Conservation (phyloP, 2,797 vertebrate genomes). For the Tokudaia tokunoshimensis region DNA sequence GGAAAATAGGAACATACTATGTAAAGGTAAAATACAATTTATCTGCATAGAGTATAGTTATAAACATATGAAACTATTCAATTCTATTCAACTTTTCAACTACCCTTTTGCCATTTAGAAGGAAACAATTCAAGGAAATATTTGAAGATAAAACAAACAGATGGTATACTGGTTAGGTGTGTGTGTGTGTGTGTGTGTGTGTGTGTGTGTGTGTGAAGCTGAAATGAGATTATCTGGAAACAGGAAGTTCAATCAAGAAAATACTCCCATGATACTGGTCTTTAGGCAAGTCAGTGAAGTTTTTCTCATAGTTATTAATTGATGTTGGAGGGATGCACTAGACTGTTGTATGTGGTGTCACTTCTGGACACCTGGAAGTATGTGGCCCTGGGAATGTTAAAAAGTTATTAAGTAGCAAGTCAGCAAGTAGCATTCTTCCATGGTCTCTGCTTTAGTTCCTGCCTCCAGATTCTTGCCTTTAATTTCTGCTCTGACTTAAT, state of each 20-base stretch:
- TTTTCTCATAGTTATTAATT: background rate
- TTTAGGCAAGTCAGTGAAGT: background rate
- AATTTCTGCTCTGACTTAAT: background rate
- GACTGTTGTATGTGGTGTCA: background rate
- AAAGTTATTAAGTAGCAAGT: background rate
- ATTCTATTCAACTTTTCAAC: background rate
- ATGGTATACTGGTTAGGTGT: background rate
- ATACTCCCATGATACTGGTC: background rate
- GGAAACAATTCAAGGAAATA: background rate
- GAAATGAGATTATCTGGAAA: background rate
- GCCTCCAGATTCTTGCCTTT: background rate
- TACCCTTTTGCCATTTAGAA: background rate
- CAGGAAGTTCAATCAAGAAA: background rate
- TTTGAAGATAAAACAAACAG: constrained; percentile 5
- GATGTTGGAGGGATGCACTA: too few species aligned
- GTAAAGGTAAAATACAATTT: constrained; percentile 4
- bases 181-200: too few species aligned
- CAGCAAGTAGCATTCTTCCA: background rate
- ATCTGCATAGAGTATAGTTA: background rate
- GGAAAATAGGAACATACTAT: background rate
- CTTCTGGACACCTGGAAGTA: background rate
- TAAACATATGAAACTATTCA: background rate
- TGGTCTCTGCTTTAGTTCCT: background rate
- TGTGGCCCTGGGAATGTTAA: background rate
- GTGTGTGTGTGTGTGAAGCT: too few species aligned